Conservation (phyloP, 2,113 vertebrate genomes). For the Sakesphorus luctuosus region DNA sequence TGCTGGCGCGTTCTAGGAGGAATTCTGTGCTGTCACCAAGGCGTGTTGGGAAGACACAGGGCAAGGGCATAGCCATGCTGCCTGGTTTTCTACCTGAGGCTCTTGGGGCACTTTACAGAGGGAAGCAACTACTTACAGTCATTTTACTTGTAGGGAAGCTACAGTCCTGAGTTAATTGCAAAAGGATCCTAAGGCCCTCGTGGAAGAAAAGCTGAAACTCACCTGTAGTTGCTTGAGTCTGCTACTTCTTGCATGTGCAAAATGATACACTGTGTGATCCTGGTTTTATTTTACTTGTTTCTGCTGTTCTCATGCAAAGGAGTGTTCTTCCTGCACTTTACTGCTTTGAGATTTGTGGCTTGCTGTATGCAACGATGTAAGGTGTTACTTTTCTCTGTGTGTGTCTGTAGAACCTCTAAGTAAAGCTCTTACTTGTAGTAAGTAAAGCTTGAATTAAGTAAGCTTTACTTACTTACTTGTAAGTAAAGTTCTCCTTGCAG, state of each 20-base stretch:
- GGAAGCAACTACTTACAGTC: neutral
- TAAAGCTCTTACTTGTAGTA: no score
- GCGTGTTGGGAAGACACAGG: rapidly evolving
- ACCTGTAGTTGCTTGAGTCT: neutral
- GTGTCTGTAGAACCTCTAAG: neutral
- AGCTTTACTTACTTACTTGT: no score
- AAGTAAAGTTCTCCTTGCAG: neutral
- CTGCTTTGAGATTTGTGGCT: neutral
- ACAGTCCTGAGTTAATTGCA: neutral
- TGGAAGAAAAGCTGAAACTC: neutral
- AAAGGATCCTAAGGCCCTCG: neutral
- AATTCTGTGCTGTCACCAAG: rapidly evolving
- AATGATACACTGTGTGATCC: neutral
- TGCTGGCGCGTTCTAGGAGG: neutral
- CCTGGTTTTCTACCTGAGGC: neutral
- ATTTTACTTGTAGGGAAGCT: neutral
- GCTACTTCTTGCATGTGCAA: neutral
- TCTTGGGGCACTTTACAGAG: neutral
- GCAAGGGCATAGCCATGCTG: rapidly evolving
- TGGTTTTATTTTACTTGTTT: neutral
- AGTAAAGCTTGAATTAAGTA: no score
- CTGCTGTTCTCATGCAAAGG: neutral
- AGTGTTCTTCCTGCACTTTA: neutral
- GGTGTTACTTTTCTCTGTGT: no score
- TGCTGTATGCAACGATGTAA: rapidly evolving